These are phyloP conservation scores for Gobionotothen gibberifrons DNA, from an alignment of 2,797 vertebrate genomes.

Conservation along the genomic window DNA sequence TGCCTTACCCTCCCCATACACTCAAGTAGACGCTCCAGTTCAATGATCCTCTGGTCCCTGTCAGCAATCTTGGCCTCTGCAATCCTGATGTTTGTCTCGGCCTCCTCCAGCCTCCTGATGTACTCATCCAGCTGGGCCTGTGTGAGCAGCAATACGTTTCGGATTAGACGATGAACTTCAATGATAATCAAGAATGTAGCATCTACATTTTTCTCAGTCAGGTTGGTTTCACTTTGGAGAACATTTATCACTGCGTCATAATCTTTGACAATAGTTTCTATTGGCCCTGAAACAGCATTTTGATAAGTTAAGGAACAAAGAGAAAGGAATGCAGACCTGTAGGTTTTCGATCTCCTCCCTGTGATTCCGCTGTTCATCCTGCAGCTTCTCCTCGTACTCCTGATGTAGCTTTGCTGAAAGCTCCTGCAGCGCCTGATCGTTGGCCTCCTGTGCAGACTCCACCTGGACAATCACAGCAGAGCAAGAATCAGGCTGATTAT, in stretches of 20 bases:
- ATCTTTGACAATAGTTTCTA: constrained; percentile 13
- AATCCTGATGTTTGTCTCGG: constrained; percentile 87
- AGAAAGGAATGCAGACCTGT: constrained; percentile 81
- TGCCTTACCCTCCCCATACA: constrained; percentile 91
- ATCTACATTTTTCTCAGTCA: neutral
- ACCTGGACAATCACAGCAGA: constrained; percentile 82
- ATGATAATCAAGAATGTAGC: neutral
- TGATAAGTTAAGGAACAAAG: constrained; percentile 25
- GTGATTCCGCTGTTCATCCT: constrained; percentile 88
- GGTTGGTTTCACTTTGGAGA: neutral
- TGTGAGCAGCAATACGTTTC: constrained; percentile 15
- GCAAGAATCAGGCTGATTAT: constrained; percentile 37
- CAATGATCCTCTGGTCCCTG: constrained; percentile 90
- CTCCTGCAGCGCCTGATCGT: constrained; percentile 88
- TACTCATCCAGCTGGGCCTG: constrained; percentile 93
- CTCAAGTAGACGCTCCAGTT: constrained; percentile 91
- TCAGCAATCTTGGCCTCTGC: constrained; percentile 92
- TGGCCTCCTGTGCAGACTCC: constrained; percentile 89
- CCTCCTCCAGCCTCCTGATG: constrained; percentile 91
- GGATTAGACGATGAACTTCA: neutral
- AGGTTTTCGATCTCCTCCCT: constrained; percentile 90
- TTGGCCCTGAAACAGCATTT: constrained; percentile 5
- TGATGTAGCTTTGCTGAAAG: constrained; percentile 89
- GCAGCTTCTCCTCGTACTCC: constrained; percentile 90
- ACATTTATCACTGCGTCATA: neutral